Evolutionary conservation across 2,888 invertebrate genomes (phyloP), one percentile per base, ranked within the genome.

Genomic region (Philereme transversata): DNA sequence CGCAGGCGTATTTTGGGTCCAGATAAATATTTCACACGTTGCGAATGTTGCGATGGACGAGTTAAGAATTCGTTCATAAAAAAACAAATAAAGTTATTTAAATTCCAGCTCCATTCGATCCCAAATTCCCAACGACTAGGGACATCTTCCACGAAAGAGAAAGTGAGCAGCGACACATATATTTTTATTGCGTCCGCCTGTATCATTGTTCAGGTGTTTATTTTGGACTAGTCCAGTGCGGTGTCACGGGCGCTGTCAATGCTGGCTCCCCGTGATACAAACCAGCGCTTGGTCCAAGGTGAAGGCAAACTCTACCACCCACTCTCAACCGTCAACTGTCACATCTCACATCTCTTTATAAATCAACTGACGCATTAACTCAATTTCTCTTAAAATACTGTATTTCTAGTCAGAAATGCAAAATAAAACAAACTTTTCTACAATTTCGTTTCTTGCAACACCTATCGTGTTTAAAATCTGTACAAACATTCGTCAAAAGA

Each of bases 171-270:
- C 59, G 74, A 79, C 77, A 74, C 72, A 74, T 78, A 81, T 84
- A 83, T 80, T 82, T 84, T 84, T 84, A 81, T 81, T 79, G 77
- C 77, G 73, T 68, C 74, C 69, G 70, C 65, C 72, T 72, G 82
- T 83, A 82, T 85, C 84, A 85, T 86, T 86, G 85, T 84, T 82
- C 71, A 80, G 73, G 75, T 85, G 85, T 87, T 87, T 87, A 87
- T 87, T 85, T 87, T 86, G 84, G 84, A 84, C 72, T 77, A 78
- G 74, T 73, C 79, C 75, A 78, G 66, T 64, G 73, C 72, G 79
- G 80, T 87, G 90, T 90, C 90, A 88, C 81, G 88, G 89, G 79
- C 86, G 83, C 75, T 81, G 87, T 84, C 87, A 81, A 81, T 85
- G 83, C 78, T 77, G 77, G 76, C 79, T 76, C 72, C 49, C 70